These are phyloP conservation scores for Xenopus borealis DNA, from an alignment of 2,113 vertebrate species.

Conservation along the genomic window DNA sequence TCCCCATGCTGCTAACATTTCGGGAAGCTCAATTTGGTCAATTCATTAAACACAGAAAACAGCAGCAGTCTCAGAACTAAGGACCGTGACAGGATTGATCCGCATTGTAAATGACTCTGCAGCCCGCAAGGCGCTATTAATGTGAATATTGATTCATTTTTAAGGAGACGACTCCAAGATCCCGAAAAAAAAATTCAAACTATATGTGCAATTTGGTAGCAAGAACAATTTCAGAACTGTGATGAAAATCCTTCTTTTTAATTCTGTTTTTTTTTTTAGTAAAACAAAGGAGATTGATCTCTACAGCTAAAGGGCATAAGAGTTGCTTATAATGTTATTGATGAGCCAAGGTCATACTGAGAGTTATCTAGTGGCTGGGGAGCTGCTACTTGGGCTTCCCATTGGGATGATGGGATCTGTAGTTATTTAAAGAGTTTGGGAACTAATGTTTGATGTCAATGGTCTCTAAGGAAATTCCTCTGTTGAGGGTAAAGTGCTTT, in stretches of 20 bases:
- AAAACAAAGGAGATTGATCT: not conserved
- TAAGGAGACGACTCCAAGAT: constrained; percentile 10
- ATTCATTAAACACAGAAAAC: not conserved
- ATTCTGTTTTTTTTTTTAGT: not conserved
- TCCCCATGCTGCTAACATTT: not conserved
- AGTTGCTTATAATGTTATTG: too few species aligned
- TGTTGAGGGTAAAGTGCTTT: too few species aligned
- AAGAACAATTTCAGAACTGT: not conserved
- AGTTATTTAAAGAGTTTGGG: too few species aligned
- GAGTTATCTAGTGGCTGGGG: too few species aligned
- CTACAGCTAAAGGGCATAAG: too few species aligned
- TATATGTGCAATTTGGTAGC: not conserved
- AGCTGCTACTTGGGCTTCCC: too few species aligned
- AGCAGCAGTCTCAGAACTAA: constrained; percentile 8
- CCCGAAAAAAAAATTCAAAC: not conserved
- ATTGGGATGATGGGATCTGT: too few species aligned
- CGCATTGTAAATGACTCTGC: constrained; percentile 34
- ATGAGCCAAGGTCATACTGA: too few species aligned
- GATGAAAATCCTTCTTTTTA: not conserved
- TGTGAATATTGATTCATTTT: constrained; percentile 43
- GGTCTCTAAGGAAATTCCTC: too few species aligned
- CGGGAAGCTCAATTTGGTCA: not conserved
- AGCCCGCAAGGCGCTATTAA: constrained; percentile 30
- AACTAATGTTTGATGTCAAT: too few species aligned
- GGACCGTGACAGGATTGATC: constrained; percentile 36